Conservation (phyloP, 2,113 vertebrate genomes). For the Marmota monax region DNA sequence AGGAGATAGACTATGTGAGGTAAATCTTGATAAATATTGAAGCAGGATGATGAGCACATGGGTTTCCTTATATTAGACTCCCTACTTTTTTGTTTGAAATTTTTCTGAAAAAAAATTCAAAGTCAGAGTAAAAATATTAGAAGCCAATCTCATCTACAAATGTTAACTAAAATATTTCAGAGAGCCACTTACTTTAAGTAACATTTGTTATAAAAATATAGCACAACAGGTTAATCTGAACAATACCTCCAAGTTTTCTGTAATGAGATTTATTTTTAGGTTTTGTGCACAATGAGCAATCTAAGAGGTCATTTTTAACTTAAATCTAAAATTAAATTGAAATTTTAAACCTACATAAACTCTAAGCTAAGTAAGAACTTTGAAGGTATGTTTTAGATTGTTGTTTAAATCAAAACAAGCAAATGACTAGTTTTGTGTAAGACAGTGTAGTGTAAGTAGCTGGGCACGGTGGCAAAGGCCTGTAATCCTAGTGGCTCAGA, state of each 20-base stretch:
- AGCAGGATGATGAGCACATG: background rate
- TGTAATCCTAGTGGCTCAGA: too few relatives aligned
- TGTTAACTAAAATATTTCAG: conserved; percentile 54
- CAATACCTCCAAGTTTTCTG: background rate
- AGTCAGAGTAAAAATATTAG: conserved; percentile 46
- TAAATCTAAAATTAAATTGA: background rate
- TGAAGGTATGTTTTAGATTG: background rate
- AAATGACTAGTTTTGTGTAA: background rate
- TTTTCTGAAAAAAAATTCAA: conserved; percentile 51
- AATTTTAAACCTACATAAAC: conserved; percentile 46
- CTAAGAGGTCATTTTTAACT: background rate
- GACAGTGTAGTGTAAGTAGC: background rate
- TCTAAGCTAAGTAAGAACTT: background rate
- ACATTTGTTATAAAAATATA: background rate
- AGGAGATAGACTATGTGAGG: background rate
- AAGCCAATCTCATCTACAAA: conserved; percentile 46
- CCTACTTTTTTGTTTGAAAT: conserved; percentile 7
- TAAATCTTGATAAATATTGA: conserved; percentile 2
- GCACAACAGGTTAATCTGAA: background rate
- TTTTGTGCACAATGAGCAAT: background rate
- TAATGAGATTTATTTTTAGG: conserved; percentile 40
- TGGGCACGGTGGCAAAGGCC: too few relatives aligned
- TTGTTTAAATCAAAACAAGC: conserved; percentile 68
- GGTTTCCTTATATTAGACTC: background rate
- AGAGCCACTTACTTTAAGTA: conserved; percentile 37